Base-by-base conservation (phyloP, 2,113 vertebrate species). In the Sapayoa aenigma region DNA sequence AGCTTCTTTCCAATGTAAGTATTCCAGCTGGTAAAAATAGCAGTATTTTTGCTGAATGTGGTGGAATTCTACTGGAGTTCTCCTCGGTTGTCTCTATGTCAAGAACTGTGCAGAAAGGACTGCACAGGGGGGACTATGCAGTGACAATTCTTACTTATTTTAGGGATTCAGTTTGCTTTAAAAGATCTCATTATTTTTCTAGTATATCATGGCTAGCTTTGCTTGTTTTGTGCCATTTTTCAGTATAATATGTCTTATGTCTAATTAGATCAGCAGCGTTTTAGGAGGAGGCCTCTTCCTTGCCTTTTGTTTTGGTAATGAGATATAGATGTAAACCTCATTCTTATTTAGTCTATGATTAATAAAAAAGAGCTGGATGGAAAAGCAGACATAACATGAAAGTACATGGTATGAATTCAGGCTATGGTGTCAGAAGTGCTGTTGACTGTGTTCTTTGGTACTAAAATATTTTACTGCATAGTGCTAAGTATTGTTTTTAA, bases 1-100 rank as follows among this genome's bases (percentile, higher is more conserved):
- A 99, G 98, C 97, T 98, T 98, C 97, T 99, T 99, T 91, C 95
- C 99, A 20, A 99, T 99, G 99, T 99, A 97, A 99, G 98, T 97
- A 47, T 79, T 85, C 22, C 12, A 44, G 0, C 24, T 58, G n/a
- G 31, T 30, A 87, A 53, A 84, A 92, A 37, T 24, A 77, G 25
- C 27, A 60, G 46, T 44, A 46, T 53, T 46, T 94, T 37, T 60
- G 19, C 37, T 69, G 50, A 80, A 37, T 8, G 2, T 12, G 37
- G 21, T 79, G 24, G 5, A 20, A 18, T 39, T 62, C 11, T 63
- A 0, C 11, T 3, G 1, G 16, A 69, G 11, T 60, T 76, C 9
- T n/a, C 21, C 15, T 71, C 37, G 27, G 25, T n/a, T 73, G 23
- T 79, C 41, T 13, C 8, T 67, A 41, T 31, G 13, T 85, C 18